These are phyloP conservation scores for Festucalex cinctus DNA, from an alignment of 2,113 vertebrate genomes.

Conservation along the genomic window DNA sequence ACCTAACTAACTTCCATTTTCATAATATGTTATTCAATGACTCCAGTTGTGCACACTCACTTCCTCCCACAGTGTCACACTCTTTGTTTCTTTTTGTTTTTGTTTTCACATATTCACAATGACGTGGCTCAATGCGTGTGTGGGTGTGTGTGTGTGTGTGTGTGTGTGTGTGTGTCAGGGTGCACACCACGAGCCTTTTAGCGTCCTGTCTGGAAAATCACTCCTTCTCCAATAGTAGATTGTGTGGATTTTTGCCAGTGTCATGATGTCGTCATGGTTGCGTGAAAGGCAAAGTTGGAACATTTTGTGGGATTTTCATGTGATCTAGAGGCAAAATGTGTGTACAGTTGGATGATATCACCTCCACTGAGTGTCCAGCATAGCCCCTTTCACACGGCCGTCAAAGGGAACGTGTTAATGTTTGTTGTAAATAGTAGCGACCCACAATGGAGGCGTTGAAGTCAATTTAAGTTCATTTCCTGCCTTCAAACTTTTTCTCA, in stretches of 20 bases:
- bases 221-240: neutral
- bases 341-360: neutral
- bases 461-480: neutral
- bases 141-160: constrained; percentile 23
- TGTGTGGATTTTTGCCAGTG: neutral
- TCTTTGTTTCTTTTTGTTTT: constrained; percentile 33
- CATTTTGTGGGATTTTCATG: neutral
- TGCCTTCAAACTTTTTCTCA: too few relatives aligned
- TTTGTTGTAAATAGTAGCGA: neutral
- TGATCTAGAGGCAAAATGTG: neutral
- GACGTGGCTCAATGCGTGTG: constrained; percentile 25
- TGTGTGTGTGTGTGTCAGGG: constrained; percentile 22
- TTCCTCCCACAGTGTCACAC: constrained; percentile 30
- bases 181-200: constrained; percentile 19
- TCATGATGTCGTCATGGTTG: neutral
- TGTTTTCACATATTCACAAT: neutral
- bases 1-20: constrained; percentile 3
- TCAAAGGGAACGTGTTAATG: neutral
- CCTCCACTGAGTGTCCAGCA: neutral
- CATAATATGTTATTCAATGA: neutral
- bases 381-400: neutral
- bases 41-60: constrained; percentile 9
- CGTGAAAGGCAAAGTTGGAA: neutral
- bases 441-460: neutral
- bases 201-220: neutral